Base-by-base conservation (phyloP, 2,888 invertebrate species). In the Ferdinandea cuprea region DNA sequence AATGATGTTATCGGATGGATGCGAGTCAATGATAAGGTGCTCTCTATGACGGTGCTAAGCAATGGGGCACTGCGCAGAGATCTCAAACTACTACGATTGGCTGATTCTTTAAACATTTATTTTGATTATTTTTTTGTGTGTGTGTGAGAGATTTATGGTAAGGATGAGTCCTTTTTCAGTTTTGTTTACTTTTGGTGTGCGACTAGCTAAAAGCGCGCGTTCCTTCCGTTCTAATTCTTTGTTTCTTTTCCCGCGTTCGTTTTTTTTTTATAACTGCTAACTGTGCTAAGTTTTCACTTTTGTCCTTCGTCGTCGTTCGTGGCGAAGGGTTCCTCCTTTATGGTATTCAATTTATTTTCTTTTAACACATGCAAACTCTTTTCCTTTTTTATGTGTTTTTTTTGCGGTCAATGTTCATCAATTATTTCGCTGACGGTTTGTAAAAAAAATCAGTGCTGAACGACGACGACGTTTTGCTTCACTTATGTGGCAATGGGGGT, bases 1-100 rank as follows among this genome's bases (percentile, higher is more conserved):
- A 91, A 86, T 86, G 91, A 90, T 68, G 90, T 87, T 85, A 90
- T 91, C 87, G 91, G 90, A 87, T 90, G 91, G 86, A 91, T 91
- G 87, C 91, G 90, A 86, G 90, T 90, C 86, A 91, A 86, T 85
- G 91, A 91, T 76, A 91, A 88, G 56, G 91, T 90, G 86, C 89
- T 91, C 87, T 91, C 91, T 85, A 91, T 87, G 59, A 91, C 90
- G 86, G 91, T 90, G 86, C 90, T 91, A 77, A 91, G 89, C 86
- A 91, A 86, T 78, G 91, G 91, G 76, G 91, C 91, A 87, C 91
- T 91, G 87, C 91, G 89, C 85, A 91, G 90, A 87, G 91, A 91
- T 90, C 91, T 90, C 87, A 91, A 88, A 88, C 91, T 91, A 89
- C 90, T 89, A 87, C 90, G 91, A 87, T 90, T 88, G 86, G 89